Evolutionary conservation across 2,888 invertebrate genomes (phyloP).

Genomic region (Venustoraphidia nigricollis): DNA sequence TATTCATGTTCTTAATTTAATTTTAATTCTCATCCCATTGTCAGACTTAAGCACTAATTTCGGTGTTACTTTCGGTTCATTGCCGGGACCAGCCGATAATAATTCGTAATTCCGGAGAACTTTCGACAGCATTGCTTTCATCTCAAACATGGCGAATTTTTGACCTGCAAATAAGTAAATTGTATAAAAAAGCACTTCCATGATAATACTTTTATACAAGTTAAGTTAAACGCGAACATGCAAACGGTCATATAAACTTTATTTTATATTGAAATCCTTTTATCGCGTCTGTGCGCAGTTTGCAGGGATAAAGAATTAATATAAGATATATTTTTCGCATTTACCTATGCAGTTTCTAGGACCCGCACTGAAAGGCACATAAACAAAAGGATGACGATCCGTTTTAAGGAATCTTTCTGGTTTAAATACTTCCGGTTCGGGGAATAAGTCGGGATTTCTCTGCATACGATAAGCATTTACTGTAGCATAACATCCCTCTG

Average conservation of each 20-base stretch:
- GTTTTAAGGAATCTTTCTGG: slow-evolving; percentile 10
- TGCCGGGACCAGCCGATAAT: slow-evolving; percentile 16
- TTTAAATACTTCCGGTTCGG: slow-evolving; percentile 9
- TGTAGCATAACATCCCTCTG: no score
- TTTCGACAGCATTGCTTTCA: slow-evolving; percentile 35
- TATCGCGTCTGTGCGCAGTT: no score
- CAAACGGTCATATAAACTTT: no score
- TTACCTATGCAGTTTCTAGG: slow-evolving; percentile 7
- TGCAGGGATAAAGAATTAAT: no score
- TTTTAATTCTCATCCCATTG: slow-evolving; percentile 28
- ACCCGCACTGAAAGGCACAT: slow-evolving; percentile 11
- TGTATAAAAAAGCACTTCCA: no score
- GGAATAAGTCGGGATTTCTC: slow-evolving; percentile 7
- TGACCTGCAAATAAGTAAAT: slow-evolving; percentile 20
- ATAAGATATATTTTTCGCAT: no score
- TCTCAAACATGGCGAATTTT: slow-evolving; percentile 34
- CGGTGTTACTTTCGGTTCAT: slow-evolving; percentile 24
- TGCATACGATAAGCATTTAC: neutral
- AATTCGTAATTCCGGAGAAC: slow-evolving; percentile 32
- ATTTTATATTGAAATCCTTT: no score
- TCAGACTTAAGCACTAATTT: slow-evolving; percentile 32
- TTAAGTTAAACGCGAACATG: no score
- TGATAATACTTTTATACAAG: no score
- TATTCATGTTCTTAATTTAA: slow-evolving; percentile 4
- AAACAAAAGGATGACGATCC: slow-evolving; percentile 7